Evolutionary conservation across 2,113 vertebrate species (phyloP).

Genomic region (Rhinoderma darwinii): DNA sequence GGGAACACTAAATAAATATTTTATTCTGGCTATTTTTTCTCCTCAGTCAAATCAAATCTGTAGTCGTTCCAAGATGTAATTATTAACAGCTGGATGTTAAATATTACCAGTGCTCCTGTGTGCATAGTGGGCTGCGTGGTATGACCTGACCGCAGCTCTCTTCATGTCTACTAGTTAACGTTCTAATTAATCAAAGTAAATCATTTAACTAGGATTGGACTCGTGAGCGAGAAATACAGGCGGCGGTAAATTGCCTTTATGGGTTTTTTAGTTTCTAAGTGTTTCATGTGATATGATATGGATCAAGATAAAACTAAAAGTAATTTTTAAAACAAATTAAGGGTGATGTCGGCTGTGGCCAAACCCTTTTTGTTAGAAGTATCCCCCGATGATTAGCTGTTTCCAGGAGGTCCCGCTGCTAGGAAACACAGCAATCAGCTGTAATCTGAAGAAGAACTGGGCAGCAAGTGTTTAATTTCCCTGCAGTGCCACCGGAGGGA

Average conservation of each 20-base stretch:
- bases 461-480: no score
- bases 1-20: background rate
- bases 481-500: background rate
- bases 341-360: background rate
- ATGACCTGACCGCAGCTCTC: background rate
- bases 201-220: slow-evolving; percentile 17
- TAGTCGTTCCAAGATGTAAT: background rate
- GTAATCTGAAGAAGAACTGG: no score
- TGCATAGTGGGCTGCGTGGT: background rate
- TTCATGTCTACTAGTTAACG: background rate
- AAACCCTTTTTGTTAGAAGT: no score
- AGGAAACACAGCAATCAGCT: no score
- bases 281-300: no score
- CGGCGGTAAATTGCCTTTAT: background rate
- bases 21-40: background rate
- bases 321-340: background rate
- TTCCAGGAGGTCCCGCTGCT: no score
- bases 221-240: background rate
- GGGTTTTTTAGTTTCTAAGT: no score
- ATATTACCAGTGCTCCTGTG: slow-evolving; percentile 10
- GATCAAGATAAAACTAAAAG: background rate
- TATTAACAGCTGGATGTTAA: slow-evolving; percentile 28
- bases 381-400: no score
- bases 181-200: slow-evolving; percentile 28
- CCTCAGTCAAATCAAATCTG: background rate